Conservation (phyloP, 1,140 invertebrate species). For the Anastrepha ludens region DNA sequence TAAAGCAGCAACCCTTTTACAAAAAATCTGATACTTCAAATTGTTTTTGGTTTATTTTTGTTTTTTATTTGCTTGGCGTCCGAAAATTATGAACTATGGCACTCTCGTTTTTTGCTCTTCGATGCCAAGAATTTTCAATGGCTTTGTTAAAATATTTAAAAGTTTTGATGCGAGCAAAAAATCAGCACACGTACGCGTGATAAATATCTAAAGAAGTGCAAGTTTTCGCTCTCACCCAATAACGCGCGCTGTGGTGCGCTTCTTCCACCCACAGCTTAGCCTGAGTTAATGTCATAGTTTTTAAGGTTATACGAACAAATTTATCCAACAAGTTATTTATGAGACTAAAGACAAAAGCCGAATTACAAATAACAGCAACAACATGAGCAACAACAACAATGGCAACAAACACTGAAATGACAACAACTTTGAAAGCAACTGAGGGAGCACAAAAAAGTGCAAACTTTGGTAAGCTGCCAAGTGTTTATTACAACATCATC, state of each 20-base stretch:
- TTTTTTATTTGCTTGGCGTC: neutral
- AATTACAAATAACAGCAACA: neutral
- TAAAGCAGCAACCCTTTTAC: neutral
- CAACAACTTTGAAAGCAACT: neutral
- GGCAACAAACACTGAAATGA: neutral
- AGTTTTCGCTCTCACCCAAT: neutral
- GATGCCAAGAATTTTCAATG: neutral
- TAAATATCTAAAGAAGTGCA: neutral
- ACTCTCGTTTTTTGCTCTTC: neutral
- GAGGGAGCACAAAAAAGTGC: neutral
- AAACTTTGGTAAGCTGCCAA: conserved; percentile 52
- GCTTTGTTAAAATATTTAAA: conserved; percentile 32
- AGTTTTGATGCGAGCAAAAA: neutral
- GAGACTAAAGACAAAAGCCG: conserved; percentile 37
- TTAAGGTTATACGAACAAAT: conserved; percentile 17
- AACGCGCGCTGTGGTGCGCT: neutral
- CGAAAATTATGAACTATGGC: neutral
- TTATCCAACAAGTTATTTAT: conserved; percentile 46
- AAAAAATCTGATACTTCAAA: neutral
- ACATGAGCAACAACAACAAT: neutral
- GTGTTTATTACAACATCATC: conserved; percentile 50
- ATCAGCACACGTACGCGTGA: neutral
- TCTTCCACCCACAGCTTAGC: neutral
- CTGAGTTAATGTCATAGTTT: conserved; percentile 48
- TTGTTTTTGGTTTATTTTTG: neutral